Evolutionary conservation across 2,113 vertebrate species (phyloP).

Genomic region (Otis tarda): DNA sequence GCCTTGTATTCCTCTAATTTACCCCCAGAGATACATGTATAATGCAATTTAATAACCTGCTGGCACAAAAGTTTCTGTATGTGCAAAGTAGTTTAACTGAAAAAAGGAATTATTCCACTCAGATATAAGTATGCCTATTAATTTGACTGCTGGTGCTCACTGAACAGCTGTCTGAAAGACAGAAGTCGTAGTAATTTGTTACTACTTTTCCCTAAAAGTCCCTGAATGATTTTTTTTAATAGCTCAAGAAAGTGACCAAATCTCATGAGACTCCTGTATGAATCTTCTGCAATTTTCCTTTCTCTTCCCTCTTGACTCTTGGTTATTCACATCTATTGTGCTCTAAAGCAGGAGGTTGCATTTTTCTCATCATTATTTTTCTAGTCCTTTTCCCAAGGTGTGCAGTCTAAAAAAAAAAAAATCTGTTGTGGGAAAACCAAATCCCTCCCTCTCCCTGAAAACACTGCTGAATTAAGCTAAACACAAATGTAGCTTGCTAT

Average conservation of each 20-base stretch:
- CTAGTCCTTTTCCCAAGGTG: not conserved
- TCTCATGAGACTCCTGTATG: not conserved
- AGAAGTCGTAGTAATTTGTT: conserved; percentile 4
- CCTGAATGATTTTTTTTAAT: not conserved
- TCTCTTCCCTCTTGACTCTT: not conserved
- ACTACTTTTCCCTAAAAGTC: not conserved
- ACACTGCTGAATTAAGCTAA: not conserved
- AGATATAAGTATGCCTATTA: not conserved
- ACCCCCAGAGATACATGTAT: not conserved
- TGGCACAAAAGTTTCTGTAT: not conserved
- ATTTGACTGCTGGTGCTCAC: not conserved
- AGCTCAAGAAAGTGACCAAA: not conserved
- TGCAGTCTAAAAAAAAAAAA: not conserved
- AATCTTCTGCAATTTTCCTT: not conserved
- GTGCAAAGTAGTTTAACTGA: not conserved
- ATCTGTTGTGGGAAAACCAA: not conserved
- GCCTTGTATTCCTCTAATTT: not conserved
- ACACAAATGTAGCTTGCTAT: not conserved
- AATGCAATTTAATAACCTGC: not conserved
- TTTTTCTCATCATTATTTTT: not conserved
- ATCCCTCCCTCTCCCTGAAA: not conserved
- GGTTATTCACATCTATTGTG: not conserved
- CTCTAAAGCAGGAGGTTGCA: not conserved
- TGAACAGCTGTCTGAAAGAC: not conserved
- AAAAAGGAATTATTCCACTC: not conserved